Base-by-base conservation (phyloP, 2,888 invertebrate species). In the Scaptomyza flava region DNA sequence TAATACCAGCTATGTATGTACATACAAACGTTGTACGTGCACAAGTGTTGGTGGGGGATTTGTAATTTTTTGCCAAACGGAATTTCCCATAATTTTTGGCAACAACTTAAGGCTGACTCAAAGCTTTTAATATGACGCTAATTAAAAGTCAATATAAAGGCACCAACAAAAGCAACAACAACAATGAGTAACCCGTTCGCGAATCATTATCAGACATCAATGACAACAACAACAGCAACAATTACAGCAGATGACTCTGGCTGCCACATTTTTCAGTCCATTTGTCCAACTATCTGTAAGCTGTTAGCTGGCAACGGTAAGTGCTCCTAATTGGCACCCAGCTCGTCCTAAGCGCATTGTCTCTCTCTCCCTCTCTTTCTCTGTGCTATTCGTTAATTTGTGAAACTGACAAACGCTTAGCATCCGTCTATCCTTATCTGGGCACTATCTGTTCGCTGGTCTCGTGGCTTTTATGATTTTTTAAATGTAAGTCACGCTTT, bases 401-500 rank as follows among this genome's bases (percentile, higher is more conserved):
- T 68, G 74, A 74, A 76, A 81, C 76, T 70, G 70, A 68, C 66
- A 63, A 70, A 61, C 76, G 77, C 73, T 70, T 67, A 77, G 73
- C 64, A 76, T 76, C 68, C 68, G 72, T 81, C 72, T 78, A 80
- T 54, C 47, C 68, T 61, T 67, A 81, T 79, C 73, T 63, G 53
- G 36, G 46, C 41, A 65, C 60, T 61, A 68, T 65, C 77, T 77
- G 51, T 34, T 53, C 33, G 67, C 79, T 80, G 76, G 66, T 72
- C 75, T 78, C 68, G 82, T 80, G 86, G 82, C 86, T 84, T 84
- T 84, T 84, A 80, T 87, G 77, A 83, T 87, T 87, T 82, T 72
- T 79, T 87, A 81, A 83, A 85, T 87, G 73, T 83, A 85, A 87
- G 87, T 89, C 89, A 89, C 89, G 89, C 89, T 86, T 86, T 80